Base-by-base conservation (phyloP, 2,113 vertebrate genomes). In the Pica pica region DNA sequence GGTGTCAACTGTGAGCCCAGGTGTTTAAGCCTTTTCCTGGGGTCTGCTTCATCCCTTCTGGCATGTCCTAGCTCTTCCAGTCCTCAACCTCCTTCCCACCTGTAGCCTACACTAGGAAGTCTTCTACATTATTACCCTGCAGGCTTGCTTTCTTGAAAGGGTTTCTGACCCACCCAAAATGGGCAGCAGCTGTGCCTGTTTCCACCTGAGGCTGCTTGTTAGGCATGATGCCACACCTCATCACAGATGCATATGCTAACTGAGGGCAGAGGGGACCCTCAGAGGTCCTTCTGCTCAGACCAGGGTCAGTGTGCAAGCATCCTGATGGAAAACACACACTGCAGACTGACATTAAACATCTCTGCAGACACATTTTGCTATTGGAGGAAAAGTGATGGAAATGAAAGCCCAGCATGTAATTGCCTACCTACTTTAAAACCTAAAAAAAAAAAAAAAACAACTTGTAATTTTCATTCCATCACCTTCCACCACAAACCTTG, bases 371-470 rank as follows among this genome's bases (percentile, higher is more conserved):
- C 5, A 9, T 88, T 73, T 78, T 78, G 39, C 83, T 77, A 16
- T 49, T 93, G 64, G 64, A 92, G 85, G 68, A 77, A 93, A 86
- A 64, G 39, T 41, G 85, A 75, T 80, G 83, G 68, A 90, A 83
- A 93, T 85, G 79, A 93, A 94, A 94, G 86, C 46, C 79, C n/a
- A 56, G 49, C 60, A 92, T 97, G 94, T 95, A 90, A 56, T 52
- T 94, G 65, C 28, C 16, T 78, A 39, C 24, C 37, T 70, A 41
- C 56, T 81, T 76, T 3, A 17, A 49, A 57, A 70, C 49, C 13
- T 6, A 20, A 18, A 14, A 22, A 18, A 22, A 18, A 13, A 35
- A 44, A 64, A 64, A 14, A 13, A 31, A 14, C 9, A n/a, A 1
- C 55, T 70, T 92, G 49, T 81, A 68, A 90, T 90, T 94, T 95